Evolutionary conservation across 2,797 vertebrate genomes (phyloP).

Genomic region (Otolemur crassicaudatus): DNA sequence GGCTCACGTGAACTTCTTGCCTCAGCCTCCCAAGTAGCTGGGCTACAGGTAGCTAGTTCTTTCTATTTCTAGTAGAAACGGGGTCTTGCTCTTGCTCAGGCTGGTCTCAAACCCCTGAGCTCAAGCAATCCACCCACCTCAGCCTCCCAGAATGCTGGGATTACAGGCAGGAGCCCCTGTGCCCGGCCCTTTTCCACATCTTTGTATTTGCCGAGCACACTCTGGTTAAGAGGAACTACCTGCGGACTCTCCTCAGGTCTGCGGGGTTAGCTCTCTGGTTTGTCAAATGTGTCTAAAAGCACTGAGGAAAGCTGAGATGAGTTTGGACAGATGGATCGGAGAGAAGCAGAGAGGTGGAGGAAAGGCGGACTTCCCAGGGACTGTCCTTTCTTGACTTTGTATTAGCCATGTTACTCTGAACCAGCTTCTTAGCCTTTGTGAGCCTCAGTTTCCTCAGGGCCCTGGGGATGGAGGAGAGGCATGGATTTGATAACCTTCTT

Average conservation of each 20-base stretch:
- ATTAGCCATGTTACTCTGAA: neutral
- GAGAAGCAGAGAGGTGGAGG: neutral
- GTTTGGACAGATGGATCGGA: neutral
- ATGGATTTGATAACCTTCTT: neutral
- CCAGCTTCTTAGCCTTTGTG: neutral
- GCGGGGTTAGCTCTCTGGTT: neutral
- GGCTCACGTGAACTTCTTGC: no score
- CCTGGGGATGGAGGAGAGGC: fast-evolving
- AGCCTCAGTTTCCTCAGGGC: neutral
- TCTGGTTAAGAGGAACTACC: neutral
- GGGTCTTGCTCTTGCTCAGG: no score
- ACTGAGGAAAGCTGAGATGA: no score
- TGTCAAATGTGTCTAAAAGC: neutral
- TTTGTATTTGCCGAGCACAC: neutral
- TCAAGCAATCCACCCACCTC: no score
- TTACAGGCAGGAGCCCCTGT: no score
- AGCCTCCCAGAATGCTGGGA: no score
- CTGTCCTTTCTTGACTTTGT: neutral
- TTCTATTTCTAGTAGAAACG: no score
- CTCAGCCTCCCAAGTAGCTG: no score
- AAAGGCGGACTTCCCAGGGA: neutral
- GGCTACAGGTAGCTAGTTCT: no score
- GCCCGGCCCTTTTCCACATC: neutral
- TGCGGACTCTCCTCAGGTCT: neutral
- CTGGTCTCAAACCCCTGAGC: no score